Percentiles rank a stretch among this genome's conserved stretches.
Evolutionary conservation across 2,797 vertebrate species (phyloP).

Genomic region (Falco concolor): DNA sequence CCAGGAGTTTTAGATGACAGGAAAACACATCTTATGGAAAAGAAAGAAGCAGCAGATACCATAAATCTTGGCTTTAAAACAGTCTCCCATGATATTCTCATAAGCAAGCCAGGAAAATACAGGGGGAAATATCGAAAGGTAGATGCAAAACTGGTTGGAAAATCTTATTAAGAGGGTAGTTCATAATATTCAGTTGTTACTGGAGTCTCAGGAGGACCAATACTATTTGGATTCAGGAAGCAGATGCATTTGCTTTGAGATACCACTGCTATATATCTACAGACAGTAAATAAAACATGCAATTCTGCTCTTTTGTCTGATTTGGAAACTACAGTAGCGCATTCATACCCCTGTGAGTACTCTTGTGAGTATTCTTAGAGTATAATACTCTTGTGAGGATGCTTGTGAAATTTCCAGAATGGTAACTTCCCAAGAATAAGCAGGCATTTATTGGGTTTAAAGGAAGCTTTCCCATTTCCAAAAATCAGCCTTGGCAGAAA

Average conservation of each 20-base stretch:
- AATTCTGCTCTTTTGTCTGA: not conserved
- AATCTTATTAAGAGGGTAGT: not conserved
- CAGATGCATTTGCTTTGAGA: not conserved
- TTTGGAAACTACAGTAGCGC: not conserved
- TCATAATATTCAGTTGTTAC: not conserved
- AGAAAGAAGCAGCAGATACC: not conserved
- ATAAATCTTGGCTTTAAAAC: slow-evolving; percentile 1
- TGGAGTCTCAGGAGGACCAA: not conserved
- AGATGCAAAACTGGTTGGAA: not conserved
- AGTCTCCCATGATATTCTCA: not conserved
- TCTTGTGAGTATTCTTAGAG: not conserved
- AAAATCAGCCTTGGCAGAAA: not conserved
- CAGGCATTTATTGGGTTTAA: not conserved
- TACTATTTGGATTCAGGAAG: not conserved
- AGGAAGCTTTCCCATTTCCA: not conserved
- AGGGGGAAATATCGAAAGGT: not conserved
- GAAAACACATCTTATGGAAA: not conserved
- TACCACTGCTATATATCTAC: not conserved
- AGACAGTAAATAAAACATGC: not conserved
- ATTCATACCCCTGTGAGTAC: not conserved
- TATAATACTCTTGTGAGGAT: not conserved
- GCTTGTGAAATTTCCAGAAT: not conserved
- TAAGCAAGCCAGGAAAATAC: not conserved
- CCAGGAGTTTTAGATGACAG: not conserved
- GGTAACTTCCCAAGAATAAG: not conserved